These are phyloP conservation scores for Lithophane semibrunnea DNA, from an alignment of 2,888 invertebrate species.

Conservation along the genomic window DNA sequence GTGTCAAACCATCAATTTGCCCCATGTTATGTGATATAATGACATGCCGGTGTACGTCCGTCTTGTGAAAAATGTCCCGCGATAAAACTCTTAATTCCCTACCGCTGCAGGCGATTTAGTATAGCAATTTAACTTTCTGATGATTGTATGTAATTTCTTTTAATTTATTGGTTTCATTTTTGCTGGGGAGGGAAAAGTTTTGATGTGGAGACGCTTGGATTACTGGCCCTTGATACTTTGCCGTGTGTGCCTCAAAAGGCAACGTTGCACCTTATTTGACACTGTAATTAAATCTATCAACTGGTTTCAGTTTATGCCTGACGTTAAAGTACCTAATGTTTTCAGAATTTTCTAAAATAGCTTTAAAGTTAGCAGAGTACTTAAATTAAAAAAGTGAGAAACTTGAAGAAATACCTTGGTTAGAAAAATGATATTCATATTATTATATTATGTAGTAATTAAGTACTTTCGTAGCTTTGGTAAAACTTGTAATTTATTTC, in stretches of 20 bases:
- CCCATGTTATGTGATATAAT: conserved; percentile 66
- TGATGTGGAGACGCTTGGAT: conserved; percentile 22
- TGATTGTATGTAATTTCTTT: conserved; percentile 65
- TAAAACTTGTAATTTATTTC: neutral
- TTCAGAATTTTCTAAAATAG: too few relatives aligned
- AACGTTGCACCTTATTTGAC: neutral
- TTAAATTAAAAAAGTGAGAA: neutral
- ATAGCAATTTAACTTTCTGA: conserved; percentile 69
- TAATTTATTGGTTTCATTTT: conserved; percentile 61
- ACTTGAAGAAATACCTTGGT: neutral
- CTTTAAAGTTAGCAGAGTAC: neutral
- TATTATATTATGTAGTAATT: neutral
- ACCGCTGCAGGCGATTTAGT: conserved; percentile 68
- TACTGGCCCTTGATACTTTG: conserved; percentile 13
- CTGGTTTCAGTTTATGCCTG: too few relatives aligned
- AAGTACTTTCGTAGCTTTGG: neutral
- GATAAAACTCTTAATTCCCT: conserved; percentile 71
- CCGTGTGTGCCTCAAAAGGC: neutral
- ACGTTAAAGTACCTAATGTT: neutral
- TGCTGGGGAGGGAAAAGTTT: conserved; percentile 30
- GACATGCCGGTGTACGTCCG: conserved; percentile 59
- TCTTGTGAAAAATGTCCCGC: conserved; percentile 73
- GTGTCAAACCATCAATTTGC: conserved; percentile 66
- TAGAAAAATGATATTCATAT: neutral
- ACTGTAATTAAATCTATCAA: neutral